Percentiles rank a stretch among this genome's conserved stretches.
phyloP scores from a whole-genome alignment of 2,888 invertebrate genomes.

The Noctua pronuba region DNA sequence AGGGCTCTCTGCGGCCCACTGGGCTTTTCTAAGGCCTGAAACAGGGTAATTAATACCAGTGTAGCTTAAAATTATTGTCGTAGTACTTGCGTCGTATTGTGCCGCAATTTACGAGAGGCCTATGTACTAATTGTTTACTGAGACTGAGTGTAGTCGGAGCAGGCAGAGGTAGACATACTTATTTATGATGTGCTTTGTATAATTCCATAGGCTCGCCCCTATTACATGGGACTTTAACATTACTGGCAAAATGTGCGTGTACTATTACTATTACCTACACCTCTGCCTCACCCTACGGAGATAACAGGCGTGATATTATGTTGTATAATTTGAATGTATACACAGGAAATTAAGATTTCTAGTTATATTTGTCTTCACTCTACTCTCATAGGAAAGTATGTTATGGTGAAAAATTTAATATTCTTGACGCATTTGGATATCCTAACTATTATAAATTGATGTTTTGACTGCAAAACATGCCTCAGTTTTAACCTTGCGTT shows the following conservation, averaged over 20 bases:
- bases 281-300: not conserved
- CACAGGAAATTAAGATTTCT: not conserved
- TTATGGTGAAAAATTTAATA: not conserved
- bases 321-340: not conserved
- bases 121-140: conserved; percentile 41
- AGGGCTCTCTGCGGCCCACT: conserved; percentile 31
- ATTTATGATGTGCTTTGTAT: conserved; percentile 2
- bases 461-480: not conserved
- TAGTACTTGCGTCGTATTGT: conserved; percentile 31
- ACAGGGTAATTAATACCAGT: conserved; percentile 54
- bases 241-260: no score
- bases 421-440: not conserved
- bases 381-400: not conserved
- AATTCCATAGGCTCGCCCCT: not conserved
- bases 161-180: not conserved
- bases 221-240: no score
- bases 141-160: not conserved
- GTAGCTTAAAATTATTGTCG: conserved; percentile 48
- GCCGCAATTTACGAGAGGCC: conserved; percentile 37
- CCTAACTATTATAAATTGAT: not conserved
- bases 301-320: no score
- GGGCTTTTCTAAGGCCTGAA: conserved; percentile 38
- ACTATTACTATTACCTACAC: not conserved
- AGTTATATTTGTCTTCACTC: not conserved
- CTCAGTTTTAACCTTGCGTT: not conserved